A percentile compares a stretch with the other conserved stretches of the same genome.
Conservation (phyloP, 2,797 vertebrate genomes). For the Chaunax sp. region DNA sequence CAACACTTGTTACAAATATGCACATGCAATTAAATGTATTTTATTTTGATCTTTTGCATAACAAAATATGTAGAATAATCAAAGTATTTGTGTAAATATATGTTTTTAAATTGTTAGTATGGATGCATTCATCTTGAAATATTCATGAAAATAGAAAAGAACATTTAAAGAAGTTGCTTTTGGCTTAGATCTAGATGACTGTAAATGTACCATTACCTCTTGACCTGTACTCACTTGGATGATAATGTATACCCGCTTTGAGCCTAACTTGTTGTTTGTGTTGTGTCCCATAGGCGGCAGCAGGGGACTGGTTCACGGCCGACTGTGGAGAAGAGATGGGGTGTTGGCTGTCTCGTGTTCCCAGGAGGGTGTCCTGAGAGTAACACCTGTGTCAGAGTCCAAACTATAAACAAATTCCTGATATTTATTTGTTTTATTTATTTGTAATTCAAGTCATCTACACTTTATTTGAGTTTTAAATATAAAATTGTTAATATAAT, state of each 20-base stretch:
- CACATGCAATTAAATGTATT: too few relatives aligned
- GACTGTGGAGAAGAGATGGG: slow-evolving; percentile 93
- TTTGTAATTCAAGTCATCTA: neutral
- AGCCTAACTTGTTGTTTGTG: neutral
- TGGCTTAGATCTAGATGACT: too few relatives aligned
- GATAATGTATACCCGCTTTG: neutral
- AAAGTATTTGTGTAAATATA: too few relatives aligned
- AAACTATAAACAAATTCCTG: slow-evolving; percentile 83
- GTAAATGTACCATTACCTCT: too few relatives aligned
- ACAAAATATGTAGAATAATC: too few relatives aligned
- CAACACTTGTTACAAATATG: too few relatives aligned
- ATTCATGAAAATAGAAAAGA: too few relatives aligned
- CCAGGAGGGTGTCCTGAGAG: slow-evolving; percentile 92
- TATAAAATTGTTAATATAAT: neutral
- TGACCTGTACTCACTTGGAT: neutral
- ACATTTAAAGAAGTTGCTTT: too few relatives aligned
- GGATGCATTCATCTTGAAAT: too few relatives aligned
- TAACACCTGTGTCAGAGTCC: slow-evolving; percentile 62
- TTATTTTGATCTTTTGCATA: too few relatives aligned
- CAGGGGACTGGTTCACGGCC: slow-evolving; percentile 91
- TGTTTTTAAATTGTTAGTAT: too few relatives aligned
- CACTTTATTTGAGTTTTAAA: neutral
- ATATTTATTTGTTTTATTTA: neutral
- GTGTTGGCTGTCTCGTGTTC: slow-evolving; percentile 91
- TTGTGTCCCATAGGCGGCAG: slow-evolving; percentile 82